Evolutionary conservation across 2,113 vertebrate genomes (phyloP), one percentile per base, ranked within the genome.

Genomic region (Prionailurus bengalensis): DNA sequence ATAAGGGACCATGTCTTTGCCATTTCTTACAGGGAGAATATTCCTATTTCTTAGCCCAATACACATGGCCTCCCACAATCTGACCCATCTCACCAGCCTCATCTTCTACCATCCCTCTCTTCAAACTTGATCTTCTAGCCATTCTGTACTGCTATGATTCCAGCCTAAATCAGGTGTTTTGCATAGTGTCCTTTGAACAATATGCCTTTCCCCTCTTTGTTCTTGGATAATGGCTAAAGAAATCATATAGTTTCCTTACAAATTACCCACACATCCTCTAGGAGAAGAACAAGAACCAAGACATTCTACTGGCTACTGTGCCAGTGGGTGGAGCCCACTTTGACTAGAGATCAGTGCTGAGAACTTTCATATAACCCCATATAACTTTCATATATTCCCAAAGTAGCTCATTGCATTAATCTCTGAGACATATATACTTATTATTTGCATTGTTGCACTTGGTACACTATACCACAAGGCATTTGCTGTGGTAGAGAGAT

Each of bases 91-190:
- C 11, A 36, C 25, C 6, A 23, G 21, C 6, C 39, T 86, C 51
- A 53, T 58, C 42, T 65, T 33, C 42, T 17, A 29, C 11, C 42
- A 91, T 33, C 19, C 21, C 29, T 48, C 39, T 73, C 76, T 93
- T 93, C 36, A 81, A 70, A 96, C 19, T 21, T 90, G 23, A 87
- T 45, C 36, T 61, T 91, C 66, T 73, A 76, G 78, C 15, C 91
- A 71, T 73, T 89, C 78, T 74, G 21, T 68, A 78, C 27, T 68
- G 25, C 14, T 25, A 8, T 61, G 13, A 1, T 53, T 83, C 25
- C 17, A 23, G 39, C 33, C 42, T 21, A 90, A 71, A 71, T 71
- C 78, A 78, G 27, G 6, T 90, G 58, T 70, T 85, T 48, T 84
- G 13, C 42, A 48, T 27, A 65, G 2, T 85, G 45, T 0, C 39